Evolutionary conservation across 2,888 invertebrate genomes (phyloP).

Genomic region (Eugnorisma glareosa): DNA sequence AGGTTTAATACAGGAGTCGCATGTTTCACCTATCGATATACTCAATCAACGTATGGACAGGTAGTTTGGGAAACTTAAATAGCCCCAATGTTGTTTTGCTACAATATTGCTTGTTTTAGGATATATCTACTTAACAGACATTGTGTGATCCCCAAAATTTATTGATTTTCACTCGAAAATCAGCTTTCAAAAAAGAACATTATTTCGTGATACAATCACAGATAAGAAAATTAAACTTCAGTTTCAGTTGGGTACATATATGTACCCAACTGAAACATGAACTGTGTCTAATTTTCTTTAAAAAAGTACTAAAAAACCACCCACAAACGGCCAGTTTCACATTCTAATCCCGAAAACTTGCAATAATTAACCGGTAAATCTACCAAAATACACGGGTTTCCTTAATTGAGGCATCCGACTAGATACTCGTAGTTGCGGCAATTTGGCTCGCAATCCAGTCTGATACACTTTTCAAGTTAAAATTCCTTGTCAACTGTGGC

Average conservation of each 20-base stretch:
- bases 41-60: constrained; percentile 39
- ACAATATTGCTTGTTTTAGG: not conserved
- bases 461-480: constrained; percentile 77
- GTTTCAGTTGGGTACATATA: too few relatives aligned
- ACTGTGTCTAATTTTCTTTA: not conserved
- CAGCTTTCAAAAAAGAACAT: too few relatives aligned
- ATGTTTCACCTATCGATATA: constrained; percentile 68
- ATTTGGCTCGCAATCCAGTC: constrained; percentile 68
- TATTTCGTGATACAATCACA: not conserved
- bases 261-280: not conserved
- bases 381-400: constrained; percentile 30
- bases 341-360: constrained; percentile 14
- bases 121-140: not conserved
- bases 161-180: not conserved
- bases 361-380: constrained; percentile 26
- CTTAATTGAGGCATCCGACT: constrained; percentile 56
- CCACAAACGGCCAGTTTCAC: not conserved
- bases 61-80: constrained; percentile 35
- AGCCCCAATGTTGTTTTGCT: not conserved
- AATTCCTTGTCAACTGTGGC: constrained; percentile 73
- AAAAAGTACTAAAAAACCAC: not conserved
- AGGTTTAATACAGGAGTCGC: constrained; percentile 72
- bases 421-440: constrained; percentile 66
- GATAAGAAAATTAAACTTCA: too few relatives aligned
- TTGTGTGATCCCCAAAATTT: not conserved